Evolutionary conservation across 2,113 vertebrate species (phyloP), one percentile per base, ranked within the genome.

Genomic region (Maccullochella peelii): DNA sequence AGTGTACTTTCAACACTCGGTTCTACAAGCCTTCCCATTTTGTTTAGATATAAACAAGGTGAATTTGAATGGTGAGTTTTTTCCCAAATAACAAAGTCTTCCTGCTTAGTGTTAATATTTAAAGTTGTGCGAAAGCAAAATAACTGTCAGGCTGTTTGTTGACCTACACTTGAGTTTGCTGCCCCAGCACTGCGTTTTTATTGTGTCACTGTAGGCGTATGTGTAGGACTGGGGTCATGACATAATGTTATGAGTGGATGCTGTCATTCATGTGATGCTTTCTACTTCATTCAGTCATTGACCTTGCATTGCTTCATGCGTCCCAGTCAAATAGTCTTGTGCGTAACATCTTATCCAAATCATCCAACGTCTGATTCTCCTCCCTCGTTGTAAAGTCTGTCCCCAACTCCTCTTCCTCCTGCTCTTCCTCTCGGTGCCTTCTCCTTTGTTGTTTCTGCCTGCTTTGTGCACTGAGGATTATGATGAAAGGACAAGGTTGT

Each of bases 401-500:
- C 74, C 59, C 79, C 68, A 84, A 27, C 82, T 68, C 66, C 57
- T 83, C 79, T 73, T 66, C 58, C 38, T 66, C 70, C 30, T 59
- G 54, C 72, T 58, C 77, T 69, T 82, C 58, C 54, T 77, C 63
- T 78, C 16, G 6, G 59, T 77, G 66, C 52, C 15, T 49, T 42
- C 21, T 59, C 47, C 66, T 80, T 78, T 86, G 81, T 79, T 88
- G 58, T 74, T 77, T 84, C 69, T 77, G 33, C 33, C 50, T 73
- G 86, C 77, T 87, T 58, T 90, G 84, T 86, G 74, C 68, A 59
- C 49, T 0, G 10, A 87, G 76, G 83, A 85, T 90, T 87, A 86
- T 68, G 77, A 83, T 85, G 79, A 87, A 88, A 91, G 78, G 80
- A 92, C 83, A 83, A 86, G 83, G 80, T 80, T 91, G 65, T 74